phyloP scores from a whole-genome alignment of 2,113 vertebrate genomes.

The Cisticola juncidis region DNA sequence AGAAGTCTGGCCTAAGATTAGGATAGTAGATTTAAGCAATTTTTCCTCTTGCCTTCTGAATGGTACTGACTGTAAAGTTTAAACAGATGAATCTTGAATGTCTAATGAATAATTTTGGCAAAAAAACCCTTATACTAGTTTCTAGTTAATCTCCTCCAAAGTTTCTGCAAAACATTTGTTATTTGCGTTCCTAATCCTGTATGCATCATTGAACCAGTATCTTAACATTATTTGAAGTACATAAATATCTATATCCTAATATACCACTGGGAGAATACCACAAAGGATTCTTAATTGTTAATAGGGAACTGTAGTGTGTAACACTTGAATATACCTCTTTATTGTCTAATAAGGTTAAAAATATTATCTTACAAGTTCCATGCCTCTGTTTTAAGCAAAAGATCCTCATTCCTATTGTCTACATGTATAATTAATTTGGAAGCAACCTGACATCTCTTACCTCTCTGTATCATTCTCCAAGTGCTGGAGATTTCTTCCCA shows the following conservation, averaged over 20 bases:
- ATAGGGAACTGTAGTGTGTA: neutral
- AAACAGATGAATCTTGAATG: neutral
- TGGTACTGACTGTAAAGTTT: neutral
- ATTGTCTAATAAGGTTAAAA: neutral
- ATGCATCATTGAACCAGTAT: neutral
- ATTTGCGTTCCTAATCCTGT: neutral
- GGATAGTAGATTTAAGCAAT: neutral
- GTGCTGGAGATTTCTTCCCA: neutral
- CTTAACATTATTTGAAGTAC: neutral
- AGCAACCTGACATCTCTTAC: slow-evolving; percentile 55
- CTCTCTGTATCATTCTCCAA: slow-evolving; percentile 2
- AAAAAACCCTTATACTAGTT: neutral
- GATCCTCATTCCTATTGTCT: neutral
- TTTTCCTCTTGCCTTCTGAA: neutral
- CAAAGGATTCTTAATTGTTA: neutral
- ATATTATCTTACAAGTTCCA: neutral
- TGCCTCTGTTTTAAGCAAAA: neutral
- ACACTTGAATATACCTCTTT: neutral
- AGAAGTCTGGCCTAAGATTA: neutral
- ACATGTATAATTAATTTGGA: neutral
- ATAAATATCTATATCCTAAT: neutral
- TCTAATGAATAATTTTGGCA: neutral
- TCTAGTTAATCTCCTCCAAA: neutral
- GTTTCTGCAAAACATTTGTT: neutral
- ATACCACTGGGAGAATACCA: neutral